Base-by-base conservation (phyloP, 2,797 vertebrate species). In the Pteronotus mesoamericanus region DNA sequence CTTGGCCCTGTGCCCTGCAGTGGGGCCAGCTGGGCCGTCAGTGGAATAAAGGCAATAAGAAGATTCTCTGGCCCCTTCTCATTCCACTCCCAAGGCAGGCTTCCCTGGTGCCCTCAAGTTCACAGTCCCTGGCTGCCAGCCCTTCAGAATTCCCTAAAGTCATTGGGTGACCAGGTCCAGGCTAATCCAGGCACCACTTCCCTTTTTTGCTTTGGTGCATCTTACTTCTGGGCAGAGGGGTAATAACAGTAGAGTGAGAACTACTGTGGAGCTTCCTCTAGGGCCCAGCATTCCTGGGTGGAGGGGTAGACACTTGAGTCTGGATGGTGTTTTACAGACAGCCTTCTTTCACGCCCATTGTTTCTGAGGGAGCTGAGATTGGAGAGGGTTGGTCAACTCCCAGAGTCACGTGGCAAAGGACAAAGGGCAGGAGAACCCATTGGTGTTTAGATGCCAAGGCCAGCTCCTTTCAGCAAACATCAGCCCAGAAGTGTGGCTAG, bases 21-120 rank as follows among this genome's bases (percentile, higher is more conserved):
- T 84, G 71, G 93, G 96, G 94, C 86, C 80, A 77, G 82, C 80
- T 79, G 98, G 98, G 97, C 94, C 7, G 48, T 97, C 98, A 97
- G 98, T 84, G 93, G 98, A 99, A 98, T 99, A 99, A 99, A 99
- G 98, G 98, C 98, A 98, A 98, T 99, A 99, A 98, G 98, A 98
- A 93, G 98, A 98, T 97, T 98, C 97, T 97, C 66, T 84, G 87
- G 89, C 95, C 34, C 68, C 69, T 77, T 66, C 48, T 95, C 42
- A 4, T 97, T 96, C 68, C 29, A 46, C 75, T 64, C 44, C 34
- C 3, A 14, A 74, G 75, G 55, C 19, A 19, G 37, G 48, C 46
- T 53, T 53, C 59, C 78, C 29, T 39, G 68, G 51, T 75, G 61
- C 32, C 69, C 8, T 78, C 53, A 1, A 14, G 29, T 66, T 68